Evolutionary conservation across 2,113 vertebrate genomes (phyloP).

Genomic region (Malurus melanocephalus): DNA sequence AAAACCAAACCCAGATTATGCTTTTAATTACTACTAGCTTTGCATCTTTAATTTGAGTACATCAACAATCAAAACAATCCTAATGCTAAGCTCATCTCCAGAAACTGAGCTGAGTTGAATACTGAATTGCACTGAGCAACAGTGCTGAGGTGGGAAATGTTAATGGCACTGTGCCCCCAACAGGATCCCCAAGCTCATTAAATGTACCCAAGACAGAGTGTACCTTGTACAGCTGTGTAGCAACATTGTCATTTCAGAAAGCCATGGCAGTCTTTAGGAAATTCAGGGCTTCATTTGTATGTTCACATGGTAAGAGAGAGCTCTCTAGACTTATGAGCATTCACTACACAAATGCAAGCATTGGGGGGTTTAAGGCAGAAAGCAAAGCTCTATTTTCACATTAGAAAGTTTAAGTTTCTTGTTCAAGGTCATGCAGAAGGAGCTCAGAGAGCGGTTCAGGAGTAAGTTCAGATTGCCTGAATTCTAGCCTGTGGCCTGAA

Average conservation of each 20-base stretch:
- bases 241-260: background rate
- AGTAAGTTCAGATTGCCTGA: constrained; percentile 3
- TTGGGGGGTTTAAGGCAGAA: background rate
- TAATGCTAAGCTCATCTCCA: background rate
- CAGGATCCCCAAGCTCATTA: background rate
- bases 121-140: background rate
- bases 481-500: background rate
- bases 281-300: background rate
- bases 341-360: background rate
- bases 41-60: background rate
- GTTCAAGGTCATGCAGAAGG: background rate
- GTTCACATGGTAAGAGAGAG: background rate
- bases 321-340: background rate
- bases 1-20: background rate
- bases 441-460: background rate
- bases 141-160: background rate
- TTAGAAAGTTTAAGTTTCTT: background rate
- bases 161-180: background rate
- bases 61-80: background rate
- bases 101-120: background rate
- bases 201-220: background rate
- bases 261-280: background rate
- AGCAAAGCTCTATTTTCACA: background rate
- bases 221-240: background rate
- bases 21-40: background rate